Percentiles rank a stretch among this genome's conserved stretches.
Evolutionary conservation across 2,888 invertebrate genomes (phyloP).

Genomic region (Cephus runcator): DNA sequence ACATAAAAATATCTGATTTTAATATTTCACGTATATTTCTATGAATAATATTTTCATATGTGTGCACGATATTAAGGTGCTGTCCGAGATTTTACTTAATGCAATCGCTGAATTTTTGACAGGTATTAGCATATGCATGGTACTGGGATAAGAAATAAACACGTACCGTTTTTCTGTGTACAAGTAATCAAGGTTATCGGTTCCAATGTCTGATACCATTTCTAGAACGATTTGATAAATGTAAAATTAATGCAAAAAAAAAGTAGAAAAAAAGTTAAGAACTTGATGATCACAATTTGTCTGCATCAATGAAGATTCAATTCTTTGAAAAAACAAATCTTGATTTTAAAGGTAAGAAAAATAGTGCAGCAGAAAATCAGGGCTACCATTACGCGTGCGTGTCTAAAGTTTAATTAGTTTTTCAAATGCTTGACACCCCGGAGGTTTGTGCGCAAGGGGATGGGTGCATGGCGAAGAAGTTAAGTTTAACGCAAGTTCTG

Average conservation of each 20-base stretch:
- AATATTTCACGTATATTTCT: neutral
- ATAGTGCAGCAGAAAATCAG: neutral
- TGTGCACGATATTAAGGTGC: neutral
- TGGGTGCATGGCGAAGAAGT: constrained; percentile 19
- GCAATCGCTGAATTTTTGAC: neutral
- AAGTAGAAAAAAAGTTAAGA: neutral
- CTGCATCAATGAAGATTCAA: neutral
- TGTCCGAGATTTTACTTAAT: neutral
- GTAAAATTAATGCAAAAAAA: neutral
- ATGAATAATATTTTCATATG: neutral
- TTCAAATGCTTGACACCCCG: constrained; percentile 51
- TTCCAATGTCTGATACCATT: neutral
- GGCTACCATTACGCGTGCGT: constrained; percentile 29
- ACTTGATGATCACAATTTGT: neutral
- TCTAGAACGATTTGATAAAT: neutral
- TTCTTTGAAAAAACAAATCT: neutral
- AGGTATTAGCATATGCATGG: neutral
- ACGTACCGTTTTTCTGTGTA: too few species aligned
- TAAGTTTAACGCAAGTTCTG: constrained; percentile 51
- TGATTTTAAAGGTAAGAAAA: neutral
- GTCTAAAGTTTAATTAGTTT: constrained; percentile 65
- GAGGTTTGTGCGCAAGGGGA: constrained; percentile 7
- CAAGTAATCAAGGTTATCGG: neutral
- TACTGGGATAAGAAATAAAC: neutral
- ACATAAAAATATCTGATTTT: neutral